Evolutionary conservation across 2,797 vertebrate genomes (phyloP).

Genomic region (Centropyge bicolor): DNA sequence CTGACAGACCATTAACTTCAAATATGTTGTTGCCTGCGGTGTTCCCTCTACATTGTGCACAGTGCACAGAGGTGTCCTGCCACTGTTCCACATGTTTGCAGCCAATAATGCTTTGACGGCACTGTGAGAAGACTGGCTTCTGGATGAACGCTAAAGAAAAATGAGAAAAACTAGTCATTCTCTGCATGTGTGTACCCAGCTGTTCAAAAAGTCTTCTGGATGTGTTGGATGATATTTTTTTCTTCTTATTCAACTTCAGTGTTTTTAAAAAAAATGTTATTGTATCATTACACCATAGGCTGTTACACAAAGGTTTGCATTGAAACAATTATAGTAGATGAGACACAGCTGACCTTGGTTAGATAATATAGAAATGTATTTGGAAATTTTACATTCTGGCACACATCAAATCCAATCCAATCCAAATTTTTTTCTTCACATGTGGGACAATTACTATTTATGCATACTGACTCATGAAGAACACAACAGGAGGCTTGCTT

Average conservation of each 20-base stretch:
- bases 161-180: neutral
- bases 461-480: constrained; percentile 21
- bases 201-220: neutral
- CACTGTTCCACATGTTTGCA: constrained; percentile 15
- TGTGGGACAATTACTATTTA: constrained; percentile 9
- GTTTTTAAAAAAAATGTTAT: neutral
- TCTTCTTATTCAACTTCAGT: neutral
- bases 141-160: neutral
- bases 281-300: neutral
- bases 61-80: neutral
- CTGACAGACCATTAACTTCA: constrained; percentile 10
- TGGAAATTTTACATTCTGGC: constrained; percentile 9
- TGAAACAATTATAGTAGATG: neutral
- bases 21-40: neutral
- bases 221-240: neutral
- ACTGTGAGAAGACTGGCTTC: constrained; percentile 1
- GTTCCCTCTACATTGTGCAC: neutral
- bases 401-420: constrained; percentile 8
- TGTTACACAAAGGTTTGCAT: constrained; percentile 1
- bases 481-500: constrained; percentile 28
- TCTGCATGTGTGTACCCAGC: neutral
- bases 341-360: constrained; percentile 14
- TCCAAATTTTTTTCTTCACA: constrained; percentile 5
- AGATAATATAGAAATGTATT: neutral
- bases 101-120: neutral